Evolutionary conservation across 2,113 vertebrate species (phyloP), one percentile per base, ranked within the genome.

Genomic region (Cottus gobio): DNA sequence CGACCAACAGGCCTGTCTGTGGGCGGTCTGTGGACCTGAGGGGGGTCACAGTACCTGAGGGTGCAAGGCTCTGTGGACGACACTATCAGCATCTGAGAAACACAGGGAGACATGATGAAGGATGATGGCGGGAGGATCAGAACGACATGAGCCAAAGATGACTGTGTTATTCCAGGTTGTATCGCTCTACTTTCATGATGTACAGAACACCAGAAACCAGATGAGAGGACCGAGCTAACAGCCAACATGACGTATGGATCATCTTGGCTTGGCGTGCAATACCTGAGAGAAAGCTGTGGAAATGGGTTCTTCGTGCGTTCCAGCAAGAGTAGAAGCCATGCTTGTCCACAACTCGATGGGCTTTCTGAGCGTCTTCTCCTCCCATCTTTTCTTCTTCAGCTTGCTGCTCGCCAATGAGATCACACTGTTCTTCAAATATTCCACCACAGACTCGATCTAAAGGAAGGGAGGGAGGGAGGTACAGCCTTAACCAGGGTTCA

Each of bases 241-340:
- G 2, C 48, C 15, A 48, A 20, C 46, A 22, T 20, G 48, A 50
- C 18, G 48, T 22, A 22, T 3, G 3, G 20, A 10, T 22, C 3
- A 37, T 4, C 50, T 52, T 22, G 48, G 48, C 48, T n/a, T 6
- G 52, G 52, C 10, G 9, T 11, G 22, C 44, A 5, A 1, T 79
- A 94, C 95, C 93, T 93, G 93, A 57, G 89, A 88, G 76, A 95
- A 95, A 7, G 93, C 92, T 10, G 61, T 15, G 7, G 87, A 85
- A 34, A 95, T 84, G 0, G 83, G 15, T 7, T 77, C 83, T 18
- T 93, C 91, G 2, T 82, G 82, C 7, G 11, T 57, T 30, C 93
- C 92, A 12, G 90, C 61, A 68, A 94, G 26, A 36, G 62, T 50
- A 46, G 85, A 82, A 0, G 94, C 90, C 79, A 94, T 28, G 20